These are phyloP conservation scores for Rapana venosa DNA, from an alignment of 2,888 invertebrate genomes.

Conservation along the genomic window DNA sequence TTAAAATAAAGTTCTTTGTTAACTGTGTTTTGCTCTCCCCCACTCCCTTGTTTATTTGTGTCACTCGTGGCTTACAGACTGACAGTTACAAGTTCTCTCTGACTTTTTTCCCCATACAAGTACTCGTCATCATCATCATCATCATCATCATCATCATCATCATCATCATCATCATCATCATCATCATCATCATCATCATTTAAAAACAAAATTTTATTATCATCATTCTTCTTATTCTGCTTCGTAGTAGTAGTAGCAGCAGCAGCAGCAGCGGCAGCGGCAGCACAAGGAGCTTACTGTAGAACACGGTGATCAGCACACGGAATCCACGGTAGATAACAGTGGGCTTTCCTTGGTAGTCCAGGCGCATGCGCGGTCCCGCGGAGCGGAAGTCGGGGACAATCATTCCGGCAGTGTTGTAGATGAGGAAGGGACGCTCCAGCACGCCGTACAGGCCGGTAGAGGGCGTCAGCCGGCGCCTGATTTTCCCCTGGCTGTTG, in stretches of 20 bases:
- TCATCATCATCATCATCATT: too few species aligned
- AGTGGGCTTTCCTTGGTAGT: conserved; percentile 67
- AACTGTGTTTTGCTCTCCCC: neutral
- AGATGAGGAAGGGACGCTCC: conserved; percentile 57
- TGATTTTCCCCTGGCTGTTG: conserved; percentile 46
- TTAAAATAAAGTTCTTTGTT: neutral
- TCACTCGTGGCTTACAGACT: too few species aligned
- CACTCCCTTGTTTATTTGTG: neutral
- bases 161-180: too few species aligned
- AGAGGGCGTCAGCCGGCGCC: conserved; percentile 56
- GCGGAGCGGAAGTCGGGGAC: conserved; percentile 49
- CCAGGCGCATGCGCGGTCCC: conserved; percentile 59
- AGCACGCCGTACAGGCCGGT: conserved; percentile 64
- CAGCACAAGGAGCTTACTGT: conserved; percentile 53
- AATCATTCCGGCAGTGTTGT: conserved; percentile 51
- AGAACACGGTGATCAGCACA: conserved; percentile 62
- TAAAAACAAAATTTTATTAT: too few species aligned
- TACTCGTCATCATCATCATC: too few species aligned
- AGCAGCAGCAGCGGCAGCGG: neutral
- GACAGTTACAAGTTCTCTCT: too few species aligned
- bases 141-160: too few species aligned
- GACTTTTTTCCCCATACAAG: too few species aligned
- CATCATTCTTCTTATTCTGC: too few species aligned
- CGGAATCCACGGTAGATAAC: conserved; percentile 64
- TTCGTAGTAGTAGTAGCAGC: neutral